A percentile compares a stretch with the other conserved stretches of the same genome.
These are phyloP conservation scores for Drosophila dunni DNA, from an alignment of 1,140 invertebrate species.

Conservation along the genomic window DNA sequence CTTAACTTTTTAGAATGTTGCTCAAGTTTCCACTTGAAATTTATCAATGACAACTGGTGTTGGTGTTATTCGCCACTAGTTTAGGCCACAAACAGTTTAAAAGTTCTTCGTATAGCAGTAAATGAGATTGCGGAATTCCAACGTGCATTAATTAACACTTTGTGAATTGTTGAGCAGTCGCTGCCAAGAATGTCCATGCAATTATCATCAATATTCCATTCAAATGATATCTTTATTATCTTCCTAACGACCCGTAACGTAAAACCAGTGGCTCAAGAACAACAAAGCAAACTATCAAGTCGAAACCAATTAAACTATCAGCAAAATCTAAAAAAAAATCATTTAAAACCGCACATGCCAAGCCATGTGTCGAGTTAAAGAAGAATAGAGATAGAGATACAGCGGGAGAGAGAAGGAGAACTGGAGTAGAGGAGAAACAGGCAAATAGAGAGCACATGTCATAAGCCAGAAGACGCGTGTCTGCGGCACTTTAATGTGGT, in stretches of 20 bases:
- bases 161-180: constrained; percentile 15
- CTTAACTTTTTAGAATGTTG: too few species aligned
- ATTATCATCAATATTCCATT: constrained; percentile 66
- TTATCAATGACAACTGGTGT: too few species aligned
- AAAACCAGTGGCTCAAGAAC: constrained; percentile 66
- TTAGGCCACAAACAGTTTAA: too few species aligned
- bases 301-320: constrained; percentile 77
- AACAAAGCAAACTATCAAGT: constrained; percentile 54
- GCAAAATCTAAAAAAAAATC: constrained; percentile 60
- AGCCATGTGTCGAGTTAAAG: constrained; percentile 34
- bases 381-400: constrained; percentile 10
- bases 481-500: constrained; percentile 76
- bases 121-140: neutral
- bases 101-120: neutral
- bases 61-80: too few species aligned
- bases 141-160: constrained; percentile 20
- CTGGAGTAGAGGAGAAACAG: constrained; percentile 23
- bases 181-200: constrained; percentile 26
- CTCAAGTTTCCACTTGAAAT: too few species aligned
- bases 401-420: neutral
- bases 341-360: constrained; percentile 58
- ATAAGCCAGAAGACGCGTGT: constrained; percentile 70
- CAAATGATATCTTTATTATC: constrained; percentile 70
- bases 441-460: constrained; percentile 57
- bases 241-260: constrained; percentile 42